Percentiles rank a stretch among this genome's conserved stretches.
phyloP scores from a whole-genome alignment of 2,797 vertebrate species.

The Sebastes oblongus region DNA sequence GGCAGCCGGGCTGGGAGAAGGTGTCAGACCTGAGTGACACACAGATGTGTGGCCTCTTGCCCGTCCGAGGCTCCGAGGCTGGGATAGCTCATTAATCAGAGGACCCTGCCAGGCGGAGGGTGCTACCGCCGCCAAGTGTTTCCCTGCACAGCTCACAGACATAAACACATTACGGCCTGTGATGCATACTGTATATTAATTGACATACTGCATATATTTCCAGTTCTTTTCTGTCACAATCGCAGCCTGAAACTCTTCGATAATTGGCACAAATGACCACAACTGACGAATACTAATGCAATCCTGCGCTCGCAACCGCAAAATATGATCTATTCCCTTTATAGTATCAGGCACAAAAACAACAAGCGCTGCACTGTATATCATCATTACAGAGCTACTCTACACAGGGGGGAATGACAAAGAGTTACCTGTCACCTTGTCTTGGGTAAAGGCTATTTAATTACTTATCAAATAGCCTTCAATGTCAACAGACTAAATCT shows the following conservation, averaged over 20 bases:
- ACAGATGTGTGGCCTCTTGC: constrained; percentile 74
- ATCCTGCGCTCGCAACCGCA: constrained; percentile 32
- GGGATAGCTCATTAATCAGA: constrained; percentile 79
- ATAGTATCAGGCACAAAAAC: constrained; percentile 78
- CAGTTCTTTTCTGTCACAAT: constrained; percentile 39
- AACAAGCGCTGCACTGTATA: constrained; percentile 83
- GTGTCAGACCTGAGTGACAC: constrained; percentile 77
- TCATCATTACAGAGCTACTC: constrained; percentile 87
- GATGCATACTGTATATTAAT: constrained; percentile 42
- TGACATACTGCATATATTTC: constrained; percentile 37
- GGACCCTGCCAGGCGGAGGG: constrained; percentile 54
- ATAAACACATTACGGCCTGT: constrained; percentile 17
- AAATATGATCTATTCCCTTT: constrained; percentile 65
- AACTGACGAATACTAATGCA: constrained; percentile 48
- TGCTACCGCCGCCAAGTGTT: constrained; percentile 62
- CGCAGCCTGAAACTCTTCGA: constrained; percentile 38
- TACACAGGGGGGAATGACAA: constrained; percentile 80
- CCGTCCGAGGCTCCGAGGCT: constrained; percentile 54
- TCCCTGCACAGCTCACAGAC: constrained; percentile 28
- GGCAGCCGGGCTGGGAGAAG: constrained; percentile 69
- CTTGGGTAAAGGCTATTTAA: constrained; percentile 94
- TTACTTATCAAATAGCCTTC: constrained; percentile 98
- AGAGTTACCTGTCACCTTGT: constrained; percentile 95
- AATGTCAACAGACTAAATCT: constrained; percentile 96
- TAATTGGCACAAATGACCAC: constrained; percentile 69